Evolutionary conservation across 2,113 vertebrate species (phyloP).

Genomic region (Hippoglossus stenolepis): DNA sequence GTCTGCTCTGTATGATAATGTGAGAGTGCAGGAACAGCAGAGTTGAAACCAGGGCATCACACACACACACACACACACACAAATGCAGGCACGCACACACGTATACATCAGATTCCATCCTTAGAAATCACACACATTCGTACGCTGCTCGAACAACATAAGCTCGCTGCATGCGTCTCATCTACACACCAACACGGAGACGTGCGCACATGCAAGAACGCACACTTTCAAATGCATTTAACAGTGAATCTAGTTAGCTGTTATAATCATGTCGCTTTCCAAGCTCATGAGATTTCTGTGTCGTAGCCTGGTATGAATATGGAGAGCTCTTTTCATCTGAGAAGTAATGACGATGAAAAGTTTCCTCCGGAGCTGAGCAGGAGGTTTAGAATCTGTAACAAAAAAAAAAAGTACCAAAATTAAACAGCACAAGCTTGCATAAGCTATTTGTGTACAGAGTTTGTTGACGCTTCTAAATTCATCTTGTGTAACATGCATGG

Average conservation of each 20-base stretch:
- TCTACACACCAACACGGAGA: not conserved
- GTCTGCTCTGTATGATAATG: constrained; percentile 86
- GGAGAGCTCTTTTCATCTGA: constrained; percentile 48
- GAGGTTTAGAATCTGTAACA: constrained; percentile 33
- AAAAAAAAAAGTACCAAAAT: constrained; percentile 36
- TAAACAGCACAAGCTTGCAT: constrained; percentile 48
- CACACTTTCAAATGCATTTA: constrained; percentile 35
- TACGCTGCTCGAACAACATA: constrained; percentile 16
- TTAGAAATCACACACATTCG: constrained; percentile 19
- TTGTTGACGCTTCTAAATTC: constrained; percentile 25
- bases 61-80: constrained; percentile 14
- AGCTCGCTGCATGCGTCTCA: constrained; percentile 11
- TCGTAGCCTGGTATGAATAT: constrained; percentile 43
- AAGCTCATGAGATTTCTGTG: constrained; percentile 58
- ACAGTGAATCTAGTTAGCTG: constrained; percentile 31
- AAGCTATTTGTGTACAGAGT: constrained; percentile 49
- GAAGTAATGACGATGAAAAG: constrained; percentile 48
- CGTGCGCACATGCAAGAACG: not conserved
- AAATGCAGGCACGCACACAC: constrained; percentile 21
- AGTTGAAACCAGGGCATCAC: constrained; percentile 78
- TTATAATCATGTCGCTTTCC: constrained; percentile 57
- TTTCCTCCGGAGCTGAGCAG: constrained; percentile 41
- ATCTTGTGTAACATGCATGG: constrained; percentile 46
- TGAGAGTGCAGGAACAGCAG: constrained; percentile 67
- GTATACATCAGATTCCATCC: constrained; percentile 26